A percentile compares a stretch with the other conserved stretches of the same genome.
These are phyloP conservation scores for Mimumesa dahlbomi DNA, from an alignment of 2,888 invertebrate species.

Conservation along the genomic window DNA sequence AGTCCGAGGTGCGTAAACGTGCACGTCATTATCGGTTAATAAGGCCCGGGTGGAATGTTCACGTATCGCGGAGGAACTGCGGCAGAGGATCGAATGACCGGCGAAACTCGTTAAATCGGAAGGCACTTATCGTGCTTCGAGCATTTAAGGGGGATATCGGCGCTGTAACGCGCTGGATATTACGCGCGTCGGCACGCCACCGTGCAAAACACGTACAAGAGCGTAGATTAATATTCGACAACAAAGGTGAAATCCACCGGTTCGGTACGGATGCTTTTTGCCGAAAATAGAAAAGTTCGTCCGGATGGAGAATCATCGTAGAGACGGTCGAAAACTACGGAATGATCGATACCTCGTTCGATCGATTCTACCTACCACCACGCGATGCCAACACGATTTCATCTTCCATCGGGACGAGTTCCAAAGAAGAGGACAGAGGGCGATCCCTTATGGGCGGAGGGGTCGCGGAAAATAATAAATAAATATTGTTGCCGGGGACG, in stretches of 20 bases:
- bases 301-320: too few species aligned
- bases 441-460: conserved; percentile 51
- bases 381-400: background rate
- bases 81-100: conserved; percentile 45
- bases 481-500: conserved; percentile 68
- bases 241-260: too few species aligned
- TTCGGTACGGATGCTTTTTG: too few species aligned
- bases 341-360: too few species aligned
- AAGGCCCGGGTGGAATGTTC: conserved; percentile 45
- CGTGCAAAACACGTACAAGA: background rate
- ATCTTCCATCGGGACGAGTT: conserved; percentile 14
- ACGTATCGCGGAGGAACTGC: conserved; percentile 31
- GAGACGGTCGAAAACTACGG: too few species aligned
- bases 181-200: conserved; percentile 12
- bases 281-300: too few species aligned
- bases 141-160: conserved; percentile 36
- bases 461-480: conserved; percentile 67
- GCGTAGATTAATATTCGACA: too few species aligned
- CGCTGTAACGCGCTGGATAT: conserved; percentile 21
- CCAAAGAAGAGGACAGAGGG: conserved; percentile 26
- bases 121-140: conserved; percentile 49
- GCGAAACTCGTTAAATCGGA: conserved; percentile 52
- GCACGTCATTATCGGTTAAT: conserved; percentile 43
- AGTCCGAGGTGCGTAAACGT: conserved; percentile 25
- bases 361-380: background rate